Evolutionary conservation across 2,797 vertebrate species (phyloP).

Genomic region (Gymnoscopelus microlampas): DNA sequence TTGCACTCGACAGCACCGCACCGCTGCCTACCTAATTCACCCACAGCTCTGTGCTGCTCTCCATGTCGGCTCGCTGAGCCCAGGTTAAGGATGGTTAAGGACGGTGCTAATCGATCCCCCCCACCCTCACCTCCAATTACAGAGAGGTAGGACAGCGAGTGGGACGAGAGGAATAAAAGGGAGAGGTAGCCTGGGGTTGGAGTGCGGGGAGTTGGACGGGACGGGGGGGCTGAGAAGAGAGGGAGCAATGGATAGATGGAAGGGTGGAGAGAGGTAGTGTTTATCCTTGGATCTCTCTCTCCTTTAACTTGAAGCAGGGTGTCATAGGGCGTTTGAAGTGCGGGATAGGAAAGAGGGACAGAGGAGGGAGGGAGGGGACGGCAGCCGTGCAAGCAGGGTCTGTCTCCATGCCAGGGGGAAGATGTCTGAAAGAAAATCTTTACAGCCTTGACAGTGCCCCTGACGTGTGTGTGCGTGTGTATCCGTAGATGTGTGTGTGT

Average conservation of each 20-base stretch:
- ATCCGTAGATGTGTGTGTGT: conserved; percentile 22
- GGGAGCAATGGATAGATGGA: conserved; percentile 22
- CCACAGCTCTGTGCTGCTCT: conserved; percentile 45
- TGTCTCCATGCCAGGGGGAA: conserved; percentile 79
- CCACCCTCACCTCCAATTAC: conserved; percentile 64
- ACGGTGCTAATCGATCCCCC: conserved; percentile 78
- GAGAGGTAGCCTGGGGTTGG: conserved; percentile 65
- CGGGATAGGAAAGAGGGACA: conserved; percentile 74
- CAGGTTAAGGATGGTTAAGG: conserved; percentile 78
- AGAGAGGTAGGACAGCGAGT: conserved; percentile 55
- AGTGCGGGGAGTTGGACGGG: conserved; percentile 42
- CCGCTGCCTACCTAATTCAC: conserved; percentile 38
- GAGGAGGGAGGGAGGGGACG: conserved; percentile 13
- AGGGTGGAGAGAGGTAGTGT: conserved; percentile 61
- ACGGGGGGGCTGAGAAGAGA: conserved; percentile 58
- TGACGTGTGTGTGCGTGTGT: conserved; percentile 44
- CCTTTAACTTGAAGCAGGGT: conserved; percentile 78
- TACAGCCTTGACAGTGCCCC: conserved; percentile 76
- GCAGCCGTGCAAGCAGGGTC: conserved; percentile 59
- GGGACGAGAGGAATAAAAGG: conserved; percentile 47
- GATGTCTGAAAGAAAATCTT: conserved; percentile 84
- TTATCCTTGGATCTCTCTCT: conserved; percentile 74
- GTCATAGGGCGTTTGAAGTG: conserved; percentile 83
- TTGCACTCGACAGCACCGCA: conserved; percentile 36
- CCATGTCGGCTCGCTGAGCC: conserved; percentile 56